Evolutionary conservation across 2,113 vertebrate species (phyloP), one percentile per base, ranked within the genome.

Genomic region (Candoia aspera): DNA sequence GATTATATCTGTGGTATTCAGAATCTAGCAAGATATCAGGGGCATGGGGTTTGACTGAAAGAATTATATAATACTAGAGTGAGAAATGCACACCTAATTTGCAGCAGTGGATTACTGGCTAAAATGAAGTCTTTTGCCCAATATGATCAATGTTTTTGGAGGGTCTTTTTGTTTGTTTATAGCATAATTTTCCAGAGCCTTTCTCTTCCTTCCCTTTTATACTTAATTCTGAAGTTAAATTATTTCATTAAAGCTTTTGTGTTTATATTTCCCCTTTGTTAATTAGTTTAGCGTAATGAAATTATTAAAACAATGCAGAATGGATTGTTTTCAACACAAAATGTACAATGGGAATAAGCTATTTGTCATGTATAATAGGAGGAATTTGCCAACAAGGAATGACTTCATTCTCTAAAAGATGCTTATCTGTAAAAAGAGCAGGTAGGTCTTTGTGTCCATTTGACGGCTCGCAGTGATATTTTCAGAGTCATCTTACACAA

Each of bases 401-500:
- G 54, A 59, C 90, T 59, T 88, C 26, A 83, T 88, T 58, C 53
- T 64, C 26, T 59, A 79, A 54, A 79, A 79, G 64, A 91, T 64
- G 42, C 83, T 91, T 86, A 86, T 86, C 90, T 85, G n/a, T 59
- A 59, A 88, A 58, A 87, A 92, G 29, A 79, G 12, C 29, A 88
- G 55, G 24, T 26, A 88, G 42, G 8, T 57, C 11, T 53, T 55
- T 91, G 6, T 88, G 54, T 83, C 37, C 33, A 83, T 24, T 58
- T 60, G 68, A 59, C 26, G 17, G 57, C 24, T 88, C 24, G 3
- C 59, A 19, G 19, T 84, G 42, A 84, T 88, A 84, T 88, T 92
- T 92, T 60, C 83, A 37, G 84, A 93, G 17, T 6, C 23, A 6
- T 15, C 6, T 94, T 93, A 55, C 62, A 88, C 49, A 94, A 11